A percentile compares a stretch with the other conserved stretches of the same genome.
phyloP scores from a whole-genome alignment of 2,888 invertebrate genomes.

The Tyria jacobaeae region DNA sequence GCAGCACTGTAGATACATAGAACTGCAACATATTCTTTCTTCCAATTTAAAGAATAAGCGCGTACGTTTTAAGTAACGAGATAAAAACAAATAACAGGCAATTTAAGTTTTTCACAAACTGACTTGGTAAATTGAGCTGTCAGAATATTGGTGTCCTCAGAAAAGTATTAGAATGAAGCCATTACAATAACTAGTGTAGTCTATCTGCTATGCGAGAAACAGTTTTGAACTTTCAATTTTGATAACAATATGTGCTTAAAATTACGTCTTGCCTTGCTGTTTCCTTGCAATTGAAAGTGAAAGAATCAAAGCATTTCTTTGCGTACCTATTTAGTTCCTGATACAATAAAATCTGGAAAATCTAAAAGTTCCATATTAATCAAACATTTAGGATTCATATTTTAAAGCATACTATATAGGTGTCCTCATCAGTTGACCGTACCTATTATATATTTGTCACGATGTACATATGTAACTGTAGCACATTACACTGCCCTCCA shows the following conservation, averaged over 20 bases:
- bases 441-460: too few relatives aligned
- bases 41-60: constrained; percentile 22
- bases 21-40: constrained; percentile 23
- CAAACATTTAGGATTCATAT: too few relatives aligned
- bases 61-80: constrained; percentile 58
- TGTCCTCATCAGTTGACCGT: too few relatives aligned
- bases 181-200: background rate
- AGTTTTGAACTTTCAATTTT: background rate
- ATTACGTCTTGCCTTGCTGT: too few relatives aligned
- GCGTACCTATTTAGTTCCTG: too few relatives aligned
- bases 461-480: too few relatives aligned
- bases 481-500: too few relatives aligned
- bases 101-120: constrained; percentile 73
- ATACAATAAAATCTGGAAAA: too few relatives aligned
- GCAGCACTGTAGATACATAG: constrained; percentile 11
- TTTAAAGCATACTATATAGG: too few relatives aligned
- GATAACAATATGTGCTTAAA: background rate
- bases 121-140: constrained; percentile 9
- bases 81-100: constrained; percentile 75
- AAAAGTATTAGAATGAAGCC: background rate
- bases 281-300: too few relatives aligned
- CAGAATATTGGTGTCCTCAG: constrained; percentile 3
- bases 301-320: too few relatives aligned
- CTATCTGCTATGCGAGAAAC: background rate
- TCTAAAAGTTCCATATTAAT: too few relatives aligned